phyloP scores from a whole-genome alignment of 2,113 vertebrate genomes.

The Ursus arctos region DNA sequence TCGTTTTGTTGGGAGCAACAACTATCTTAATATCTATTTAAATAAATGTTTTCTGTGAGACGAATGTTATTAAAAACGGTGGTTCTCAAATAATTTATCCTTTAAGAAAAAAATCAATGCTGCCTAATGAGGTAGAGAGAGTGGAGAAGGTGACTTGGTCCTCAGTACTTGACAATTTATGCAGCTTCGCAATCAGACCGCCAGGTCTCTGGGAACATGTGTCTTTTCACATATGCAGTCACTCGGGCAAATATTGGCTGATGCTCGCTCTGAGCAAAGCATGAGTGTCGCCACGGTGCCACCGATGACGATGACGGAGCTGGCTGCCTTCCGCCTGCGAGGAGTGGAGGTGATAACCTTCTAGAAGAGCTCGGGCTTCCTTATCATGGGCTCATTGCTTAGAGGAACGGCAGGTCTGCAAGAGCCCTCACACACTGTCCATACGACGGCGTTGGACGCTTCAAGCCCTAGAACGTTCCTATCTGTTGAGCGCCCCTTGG shows the following conservation, averaged over 20 bases:
- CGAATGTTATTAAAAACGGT: neutral
- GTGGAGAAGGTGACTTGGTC: neutral
- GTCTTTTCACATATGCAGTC: neutral
- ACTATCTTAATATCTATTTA: neutral
- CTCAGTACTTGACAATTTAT: too few species aligned
- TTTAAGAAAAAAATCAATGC: neutral
- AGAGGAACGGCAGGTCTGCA: neutral
- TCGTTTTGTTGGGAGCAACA: neutral
- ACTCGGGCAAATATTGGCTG: too few species aligned
- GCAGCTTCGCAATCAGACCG: neutral
- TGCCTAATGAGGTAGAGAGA: too few species aligned
- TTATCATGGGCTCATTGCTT: neutral
- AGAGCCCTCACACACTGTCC: neutral
- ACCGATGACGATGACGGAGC: neutral
- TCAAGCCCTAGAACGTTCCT: neutral
- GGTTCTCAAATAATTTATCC: neutral
- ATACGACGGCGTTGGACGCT: too few species aligned
- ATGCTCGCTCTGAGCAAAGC: fast-evolving
- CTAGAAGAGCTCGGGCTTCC: neutral
- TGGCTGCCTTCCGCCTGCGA: neutral
- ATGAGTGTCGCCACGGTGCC: fast-evolving
- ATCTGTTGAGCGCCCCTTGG: neutral
- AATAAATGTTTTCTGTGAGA: neutral
- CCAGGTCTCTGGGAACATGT: neutral
- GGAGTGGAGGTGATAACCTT: too few species aligned